These are phyloP conservation scores for Diabrotica undecimpunctata DNA, from an alignment of 1,140 invertebrate species.

Conservation along the genomic window DNA sequence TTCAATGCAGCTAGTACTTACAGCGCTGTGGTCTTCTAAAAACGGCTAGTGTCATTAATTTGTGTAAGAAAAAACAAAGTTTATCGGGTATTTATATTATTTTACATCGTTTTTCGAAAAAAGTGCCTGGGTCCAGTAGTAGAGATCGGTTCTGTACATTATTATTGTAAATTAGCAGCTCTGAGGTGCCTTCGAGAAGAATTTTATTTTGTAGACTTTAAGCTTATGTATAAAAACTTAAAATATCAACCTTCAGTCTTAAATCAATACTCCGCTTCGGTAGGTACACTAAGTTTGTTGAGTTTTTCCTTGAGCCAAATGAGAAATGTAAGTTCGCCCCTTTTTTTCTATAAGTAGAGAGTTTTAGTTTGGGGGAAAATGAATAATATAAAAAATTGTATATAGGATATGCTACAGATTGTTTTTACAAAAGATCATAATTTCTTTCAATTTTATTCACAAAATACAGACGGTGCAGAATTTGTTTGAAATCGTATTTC, in stretches of 20 bases:
- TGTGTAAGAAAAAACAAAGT: background rate
- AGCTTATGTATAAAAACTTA: constrained; percentile 9
- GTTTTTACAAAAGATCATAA: too few species aligned
- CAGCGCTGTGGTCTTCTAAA: background rate
- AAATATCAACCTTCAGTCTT: constrained; percentile 15
- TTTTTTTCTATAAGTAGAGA: background rate
- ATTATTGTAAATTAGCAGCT: constrained; percentile 28
- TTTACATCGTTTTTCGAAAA: constrained; percentile 13
- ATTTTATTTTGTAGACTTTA: constrained; percentile 16
- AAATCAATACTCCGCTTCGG: constrained; percentile 29
- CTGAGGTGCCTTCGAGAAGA: constrained; percentile 29
- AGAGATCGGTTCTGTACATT: constrained; percentile 18
- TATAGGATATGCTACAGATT: too few species aligned
- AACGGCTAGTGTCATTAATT: background rate
- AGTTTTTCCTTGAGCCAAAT: constrained; percentile 20
- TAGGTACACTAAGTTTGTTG: constrained; percentile 21
- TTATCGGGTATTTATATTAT: constrained; percentile 18
- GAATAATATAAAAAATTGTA: too few species aligned
- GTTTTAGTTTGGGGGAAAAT: too few species aligned
- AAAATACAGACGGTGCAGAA: too few species aligned
- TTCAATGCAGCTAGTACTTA: background rate
- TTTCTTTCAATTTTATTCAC: too few species aligned
- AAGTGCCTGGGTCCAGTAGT: constrained; percentile 9
- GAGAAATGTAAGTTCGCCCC: constrained; percentile 16
- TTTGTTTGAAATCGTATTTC: too few species aligned